A percentile compares a stretch with the other conserved stretches of the same genome.
Conservation (phyloP, 35 echinoderm and acorn worm species). For the Heliocidaris tuberculata region DNA sequence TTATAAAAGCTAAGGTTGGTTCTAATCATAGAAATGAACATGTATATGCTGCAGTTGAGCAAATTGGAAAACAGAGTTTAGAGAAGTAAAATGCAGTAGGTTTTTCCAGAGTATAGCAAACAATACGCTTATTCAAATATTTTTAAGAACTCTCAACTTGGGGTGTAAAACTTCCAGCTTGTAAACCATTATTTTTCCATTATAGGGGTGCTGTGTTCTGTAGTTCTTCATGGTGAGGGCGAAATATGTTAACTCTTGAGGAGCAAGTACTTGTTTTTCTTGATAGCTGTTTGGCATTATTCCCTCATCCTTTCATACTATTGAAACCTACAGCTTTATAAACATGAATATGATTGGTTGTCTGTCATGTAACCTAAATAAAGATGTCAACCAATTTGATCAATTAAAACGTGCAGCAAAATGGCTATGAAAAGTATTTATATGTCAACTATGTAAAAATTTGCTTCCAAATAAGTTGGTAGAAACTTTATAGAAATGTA, state of each 20-base stretch:
- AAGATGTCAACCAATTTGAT: not conserved
- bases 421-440: conserved; percentile 15
- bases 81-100: not conserved
- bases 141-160: not conserved
- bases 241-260: not conserved
- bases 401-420: not conserved
- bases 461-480: not conserved
- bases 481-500: not conserved
- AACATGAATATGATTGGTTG: not conserved
- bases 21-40: not conserved
- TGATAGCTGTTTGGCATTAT: not conserved
- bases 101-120: not conserved
- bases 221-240: not conserved
- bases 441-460: conserved; percentile 13
- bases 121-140: not conserved
- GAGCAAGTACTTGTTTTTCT: not conserved
- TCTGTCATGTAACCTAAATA: not conserved
- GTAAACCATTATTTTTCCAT: not conserved
- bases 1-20: not conserved
- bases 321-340: not conserved
- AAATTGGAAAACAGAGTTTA: not conserved
- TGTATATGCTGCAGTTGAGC: not conserved
- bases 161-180: not conserved
- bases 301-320: not conserved
- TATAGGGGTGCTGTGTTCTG: not conserved